These are phyloP conservation scores for Peromyscus californicus DNA, from an alignment of 2,113 vertebrate genomes.

Conservation along the genomic window DNA sequence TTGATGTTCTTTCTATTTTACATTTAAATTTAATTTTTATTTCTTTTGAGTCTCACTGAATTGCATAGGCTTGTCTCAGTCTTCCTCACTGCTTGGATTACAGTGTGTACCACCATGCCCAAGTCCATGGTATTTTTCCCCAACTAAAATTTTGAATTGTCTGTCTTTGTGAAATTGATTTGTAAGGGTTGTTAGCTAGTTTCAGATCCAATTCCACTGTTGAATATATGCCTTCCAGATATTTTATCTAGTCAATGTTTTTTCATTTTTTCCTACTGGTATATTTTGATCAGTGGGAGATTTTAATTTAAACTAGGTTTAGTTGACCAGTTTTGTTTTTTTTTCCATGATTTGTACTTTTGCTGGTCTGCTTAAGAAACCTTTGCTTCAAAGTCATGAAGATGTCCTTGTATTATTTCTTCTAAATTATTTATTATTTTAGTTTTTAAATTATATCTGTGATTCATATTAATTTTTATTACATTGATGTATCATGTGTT, in stretches of 20 bases:
- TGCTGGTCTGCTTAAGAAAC: neutral
- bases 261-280: neutral
- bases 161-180: neutral
- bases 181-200: neutral
- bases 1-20: neutral
- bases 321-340: neutral
- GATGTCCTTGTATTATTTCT: neutral
- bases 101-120: neutral
- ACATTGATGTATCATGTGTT: neutral
- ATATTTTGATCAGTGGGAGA: neutral
- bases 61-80: neutral
- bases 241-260: neutral
- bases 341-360: neutral
- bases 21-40: neutral
- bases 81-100: neutral
- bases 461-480: neutral
- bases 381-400: neutral
- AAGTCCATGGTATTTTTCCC: neutral
- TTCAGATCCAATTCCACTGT: neutral
- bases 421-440: neutral
- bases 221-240: neutral
- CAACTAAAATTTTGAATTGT: neutral
- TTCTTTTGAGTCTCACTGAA: neutral
- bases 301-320: conserved; percentile 11
- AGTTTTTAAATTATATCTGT: neutral